These are phyloP conservation scores for Antigone vipio DNA, from an alignment of 2,113 vertebrate species.

Conservation along the genomic window DNA sequence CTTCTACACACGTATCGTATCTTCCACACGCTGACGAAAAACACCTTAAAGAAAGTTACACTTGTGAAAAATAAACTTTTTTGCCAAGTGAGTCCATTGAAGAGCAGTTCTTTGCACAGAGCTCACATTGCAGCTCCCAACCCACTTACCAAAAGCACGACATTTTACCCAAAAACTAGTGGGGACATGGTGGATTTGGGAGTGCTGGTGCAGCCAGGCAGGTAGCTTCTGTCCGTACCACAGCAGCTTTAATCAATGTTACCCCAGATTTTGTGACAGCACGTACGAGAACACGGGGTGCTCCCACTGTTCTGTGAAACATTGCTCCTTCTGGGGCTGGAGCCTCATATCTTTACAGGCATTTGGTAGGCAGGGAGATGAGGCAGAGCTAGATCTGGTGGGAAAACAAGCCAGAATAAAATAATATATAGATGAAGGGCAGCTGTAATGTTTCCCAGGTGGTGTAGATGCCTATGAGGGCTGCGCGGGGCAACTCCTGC, in stretches of 20 bases:
- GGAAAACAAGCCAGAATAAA: background rate
- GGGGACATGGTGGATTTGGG: background rate
- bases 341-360: background rate
- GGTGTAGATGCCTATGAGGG: background rate
- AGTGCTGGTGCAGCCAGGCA: background rate
- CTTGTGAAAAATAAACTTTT: background rate
- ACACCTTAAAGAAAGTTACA: background rate
- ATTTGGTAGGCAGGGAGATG: background rate
- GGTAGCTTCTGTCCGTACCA: background rate
- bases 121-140: background rate
- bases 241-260: background rate
- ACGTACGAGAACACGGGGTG: background rate
- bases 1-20: background rate
- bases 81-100: background rate
- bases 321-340: background rate
- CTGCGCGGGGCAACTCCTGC: background rate
- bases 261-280: background rate
- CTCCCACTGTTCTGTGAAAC: background rate
- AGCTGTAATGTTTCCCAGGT: background rate
- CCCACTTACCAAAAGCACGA: fast-evolving
- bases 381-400: background rate
- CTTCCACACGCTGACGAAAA: background rate
- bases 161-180: background rate
- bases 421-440: background rate
- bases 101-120: background rate